Base-by-base conservation (phyloP, 2,888 invertebrate genomes). In the Eupeodes luniger region DNA sequence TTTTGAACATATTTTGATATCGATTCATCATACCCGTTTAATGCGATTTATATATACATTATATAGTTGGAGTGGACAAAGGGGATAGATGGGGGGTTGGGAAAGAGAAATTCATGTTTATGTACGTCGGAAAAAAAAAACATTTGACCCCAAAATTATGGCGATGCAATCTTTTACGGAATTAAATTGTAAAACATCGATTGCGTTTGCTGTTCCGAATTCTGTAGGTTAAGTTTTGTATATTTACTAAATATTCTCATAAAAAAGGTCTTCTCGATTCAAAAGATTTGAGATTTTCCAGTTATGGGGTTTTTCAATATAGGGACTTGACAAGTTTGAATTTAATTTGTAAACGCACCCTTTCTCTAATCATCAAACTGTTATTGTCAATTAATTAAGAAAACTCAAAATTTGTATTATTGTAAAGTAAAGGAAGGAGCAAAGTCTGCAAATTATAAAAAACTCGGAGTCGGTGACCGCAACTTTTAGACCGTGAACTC, bases 1-100 rank as follows among this genome's bases (percentile, higher is more conserved):
- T 85, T 81, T 81, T 81, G 66, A 62, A 74, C 72, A 57, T 75
- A 75, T 78, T 62, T 62, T 27, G 57, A 34, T 79, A 87, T 83
- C 79, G 86, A 83, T 87, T 86, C 55, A 40, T 36, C 66, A 66
- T 47, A 44, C 55, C 51, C 27, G 12, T 70, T 76, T 76, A 82
- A 86, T 76, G 72, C 70, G 66, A 82, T 82, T 86, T 79, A 78
- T 62, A 69, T 59, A 36, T 19, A 27, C 27, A 40, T 3, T 49
- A n/a, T 66, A 47, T 27, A 49, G 19, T 47, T n/a, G 70, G 9
- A 1, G 5, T 27, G n/a, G 3, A 36, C 16, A 5, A 40, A 4
- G 5, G 5, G n/a, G n/a, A 4, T 64, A 6, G 3, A 16, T 6
- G 40, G 40, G 11, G 6, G 16, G 5, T 62, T 62, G 12, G 62